Conservation (phyloP, 2,797 vertebrate species). For the Sorex maritimensis region DNA sequence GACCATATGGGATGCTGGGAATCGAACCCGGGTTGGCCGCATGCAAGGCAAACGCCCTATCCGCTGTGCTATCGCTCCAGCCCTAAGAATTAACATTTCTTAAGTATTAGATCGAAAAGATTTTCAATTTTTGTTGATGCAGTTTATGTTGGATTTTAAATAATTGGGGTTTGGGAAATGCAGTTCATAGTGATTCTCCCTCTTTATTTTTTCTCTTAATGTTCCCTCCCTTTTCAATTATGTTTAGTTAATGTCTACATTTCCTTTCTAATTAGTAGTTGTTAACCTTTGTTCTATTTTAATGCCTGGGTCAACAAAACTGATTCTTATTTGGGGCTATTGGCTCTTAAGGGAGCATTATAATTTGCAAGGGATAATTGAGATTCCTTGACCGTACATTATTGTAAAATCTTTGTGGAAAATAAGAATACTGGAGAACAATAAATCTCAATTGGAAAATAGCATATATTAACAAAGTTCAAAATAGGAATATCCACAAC, state of each 20-base stretch:
- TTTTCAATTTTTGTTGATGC: neutral
- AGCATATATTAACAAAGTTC: slow-evolving; percentile 31
- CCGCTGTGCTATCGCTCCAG: too few relatives aligned
- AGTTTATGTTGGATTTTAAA: slow-evolving; percentile 49
- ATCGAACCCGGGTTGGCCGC: too few relatives aligned
- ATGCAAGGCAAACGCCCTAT: too few relatives aligned
- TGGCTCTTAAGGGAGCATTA: slow-evolving; percentile 18
- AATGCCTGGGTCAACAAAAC: slow-evolving; percentile 34
- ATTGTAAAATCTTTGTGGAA: slow-evolving; percentile 11
- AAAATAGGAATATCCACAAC: slow-evolving; percentile 32
- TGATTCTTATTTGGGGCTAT: slow-evolving; percentile 30
- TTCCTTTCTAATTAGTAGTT: slow-evolving; percentile 50
- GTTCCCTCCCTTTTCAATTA: slow-evolving; percentile 10
- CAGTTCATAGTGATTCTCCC: neutral
- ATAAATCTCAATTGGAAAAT: neutral
- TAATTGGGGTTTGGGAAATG: neutral
- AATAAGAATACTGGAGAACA: slow-evolving; percentile 6
- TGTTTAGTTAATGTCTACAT: slow-evolving; percentile 5
- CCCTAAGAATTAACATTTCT: neutral
- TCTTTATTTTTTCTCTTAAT: neutral
- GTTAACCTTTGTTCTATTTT: slow-evolving; percentile 56
- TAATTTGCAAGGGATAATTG: slow-evolving; percentile 4
- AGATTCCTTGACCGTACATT: slow-evolving; percentile 13
- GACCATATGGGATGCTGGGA: too few relatives aligned
- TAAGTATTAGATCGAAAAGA: slow-evolving; percentile 39